phyloP scores from a whole-genome alignment of 2,797 vertebrate genomes.

The Spea hammondii region DNA sequence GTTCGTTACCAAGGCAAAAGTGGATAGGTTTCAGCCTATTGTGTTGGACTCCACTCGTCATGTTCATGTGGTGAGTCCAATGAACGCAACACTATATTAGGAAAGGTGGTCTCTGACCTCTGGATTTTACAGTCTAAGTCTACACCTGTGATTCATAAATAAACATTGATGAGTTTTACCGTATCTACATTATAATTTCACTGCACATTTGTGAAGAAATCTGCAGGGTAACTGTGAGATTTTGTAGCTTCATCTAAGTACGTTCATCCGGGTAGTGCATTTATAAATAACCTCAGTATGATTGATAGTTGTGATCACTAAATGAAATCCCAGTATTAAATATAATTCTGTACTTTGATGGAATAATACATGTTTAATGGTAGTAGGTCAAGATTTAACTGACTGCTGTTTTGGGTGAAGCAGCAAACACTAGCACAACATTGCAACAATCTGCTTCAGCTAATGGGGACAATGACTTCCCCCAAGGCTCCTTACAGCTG shows the following conservation, averaged over 20 bases:
- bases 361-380: slow-evolving; percentile 55
- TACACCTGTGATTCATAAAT: not conserved
- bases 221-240: slow-evolving; percentile 34
- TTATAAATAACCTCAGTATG: slow-evolving; percentile 49
- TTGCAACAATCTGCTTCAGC: slow-evolving; percentile 58
- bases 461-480: slow-evolving; percentile 71
- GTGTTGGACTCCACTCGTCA: too few relatives aligned
- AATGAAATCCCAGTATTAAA: slow-evolving; percentile 49
- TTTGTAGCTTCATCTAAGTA: slow-evolving; percentile 12
- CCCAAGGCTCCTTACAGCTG: slow-evolving; percentile 69
- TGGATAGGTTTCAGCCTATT: too few relatives aligned
- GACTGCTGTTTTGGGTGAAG: slow-evolving; percentile 55
- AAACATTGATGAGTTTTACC: slow-evolving; percentile 16
- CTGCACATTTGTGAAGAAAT: slow-evolving; percentile 39
- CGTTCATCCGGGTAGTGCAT: slow-evolving; percentile 44
- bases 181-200: slow-evolving; percentile 33
- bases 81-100: too few relatives aligned
- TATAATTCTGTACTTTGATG: slow-evolving; percentile 51
- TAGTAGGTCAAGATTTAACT: slow-evolving; percentile 53
- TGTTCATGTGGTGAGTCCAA: too few relatives aligned
- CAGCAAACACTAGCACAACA: slow-evolving; percentile 54
- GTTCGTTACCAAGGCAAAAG: too few relatives aligned
- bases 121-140: too few relatives aligned
- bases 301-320: slow-evolving; percentile 41
- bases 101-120: too few relatives aligned